Evolutionary conservation across 2,797 vertebrate species (phyloP), one percentile per base, ranked within the genome.

Genomic region (Fratercula arctica): DNA sequence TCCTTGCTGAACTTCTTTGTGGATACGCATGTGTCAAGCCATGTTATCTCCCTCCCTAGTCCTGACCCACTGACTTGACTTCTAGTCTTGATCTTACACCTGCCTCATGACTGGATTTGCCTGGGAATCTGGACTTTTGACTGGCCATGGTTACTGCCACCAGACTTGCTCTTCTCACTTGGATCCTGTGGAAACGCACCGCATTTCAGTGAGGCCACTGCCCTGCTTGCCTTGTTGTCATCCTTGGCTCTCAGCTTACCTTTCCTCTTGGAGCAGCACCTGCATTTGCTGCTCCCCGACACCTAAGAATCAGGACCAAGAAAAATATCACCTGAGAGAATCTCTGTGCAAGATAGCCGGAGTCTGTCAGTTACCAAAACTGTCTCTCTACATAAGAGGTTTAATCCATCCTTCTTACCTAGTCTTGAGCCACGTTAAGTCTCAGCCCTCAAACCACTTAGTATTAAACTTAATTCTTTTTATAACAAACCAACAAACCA

Each of bases 11-110:
- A 46, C 59, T 54, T 33, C 69, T 53, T 82, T 41, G 45, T 59
- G 57, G 51, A 53, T 77, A 29, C 0, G 0, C 10, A 2, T 25
- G n/a, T 70, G 51, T 18, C 57, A 85, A 19, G 13, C 5, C 0
- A 7, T 14, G 11, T 56, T 56, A 35, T 69, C 56, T 69, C n/a
- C 29, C 7, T 87, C 7, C 11, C 35, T 37, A 51, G 31, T 82
- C 35, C 53, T 48, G 21, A 48, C 46, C 46, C 46, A 23, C 21
- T 23, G 46, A 48, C 39, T 39, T n/a, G 50, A 33, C 64, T 77
- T 82, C 31, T 67, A n/a, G 25, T 25, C 59, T 82, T 45, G 35
- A 31, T 56, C 70, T 61, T 50, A 39, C 24, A 28, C 37, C 46
- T 25, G 10, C 53, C 61, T 35, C 18, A 15, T 19, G 15, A 20